Conservation (phyloP, 2,888 invertebrate species). For the Cheilosia soror region DNA sequence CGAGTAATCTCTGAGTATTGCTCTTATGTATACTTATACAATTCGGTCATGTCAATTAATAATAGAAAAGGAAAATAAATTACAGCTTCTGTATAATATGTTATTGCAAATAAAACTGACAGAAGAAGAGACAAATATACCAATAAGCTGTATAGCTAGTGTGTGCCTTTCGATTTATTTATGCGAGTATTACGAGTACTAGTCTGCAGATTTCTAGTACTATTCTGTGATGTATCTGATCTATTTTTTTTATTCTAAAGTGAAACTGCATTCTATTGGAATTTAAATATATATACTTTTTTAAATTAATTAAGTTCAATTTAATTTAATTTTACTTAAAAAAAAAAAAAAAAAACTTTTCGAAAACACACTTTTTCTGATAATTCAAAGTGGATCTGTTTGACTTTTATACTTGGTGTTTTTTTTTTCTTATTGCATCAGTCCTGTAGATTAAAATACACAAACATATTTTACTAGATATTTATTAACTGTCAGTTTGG, state of each 20-base stretch:
- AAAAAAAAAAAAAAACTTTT: no score
- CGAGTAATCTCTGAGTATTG: constrained; percentile 5
- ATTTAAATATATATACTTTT: neutral
- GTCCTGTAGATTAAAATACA: constrained; percentile 29
- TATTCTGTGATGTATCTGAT: constrained; percentile 25
- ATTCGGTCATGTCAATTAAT: constrained; percentile 46
- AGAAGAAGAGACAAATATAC: constrained; percentile 36
- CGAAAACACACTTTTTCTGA: neutral
- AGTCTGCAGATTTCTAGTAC: neutral
- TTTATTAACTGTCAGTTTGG: constrained; percentile 40
- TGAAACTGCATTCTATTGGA: neutral
- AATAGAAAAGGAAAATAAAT: constrained; percentile 46
- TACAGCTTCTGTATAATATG: constrained; percentile 14
- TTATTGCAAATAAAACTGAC: constrained; percentile 40
- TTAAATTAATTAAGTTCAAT: neutral
- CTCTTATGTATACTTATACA: neutral
- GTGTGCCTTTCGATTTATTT: constrained; percentile 55
- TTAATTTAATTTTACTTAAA: no score
- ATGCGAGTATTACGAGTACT: neutral
- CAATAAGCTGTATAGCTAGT: constrained; percentile 48
- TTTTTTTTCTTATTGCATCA: constrained; percentile 37
- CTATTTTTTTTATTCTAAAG: constrained; percentile 13
- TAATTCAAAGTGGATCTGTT: neutral
- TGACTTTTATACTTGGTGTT: neutral
- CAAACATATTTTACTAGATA: neutral